phyloP scores from a whole-genome alignment of 2,888 invertebrate genomes.

The Pseudanteris insignis region DNA sequence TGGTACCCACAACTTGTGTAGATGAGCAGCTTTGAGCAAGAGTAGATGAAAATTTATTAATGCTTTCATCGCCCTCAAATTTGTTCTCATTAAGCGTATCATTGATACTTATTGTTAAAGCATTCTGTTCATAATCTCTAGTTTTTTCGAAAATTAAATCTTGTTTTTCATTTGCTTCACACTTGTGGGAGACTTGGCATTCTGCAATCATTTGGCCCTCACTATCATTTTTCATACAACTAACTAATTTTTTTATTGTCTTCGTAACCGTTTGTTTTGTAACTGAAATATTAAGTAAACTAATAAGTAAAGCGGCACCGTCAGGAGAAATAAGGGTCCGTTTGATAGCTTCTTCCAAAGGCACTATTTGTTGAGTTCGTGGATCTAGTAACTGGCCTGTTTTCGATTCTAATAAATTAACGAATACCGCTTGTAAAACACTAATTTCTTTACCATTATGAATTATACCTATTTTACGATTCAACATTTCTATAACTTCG shows the following conservation, averaged over 20 bases:
- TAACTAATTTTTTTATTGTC: slow-evolving; percentile 83
- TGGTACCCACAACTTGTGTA: slow-evolving; percentile 54
- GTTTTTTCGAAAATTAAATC: slow-evolving; percentile 75
- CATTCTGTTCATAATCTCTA: slow-evolving; percentile 71
- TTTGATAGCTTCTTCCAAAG: slow-evolving; percentile 86
- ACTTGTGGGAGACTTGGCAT: slow-evolving; percentile 76
- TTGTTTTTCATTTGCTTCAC: slow-evolving; percentile 72
- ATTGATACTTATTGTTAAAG: slow-evolving; percentile 75
- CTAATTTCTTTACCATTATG: slow-evolving; percentile 80
- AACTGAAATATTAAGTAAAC: slow-evolving; percentile 85
- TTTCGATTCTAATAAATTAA: slow-evolving; percentile 86
- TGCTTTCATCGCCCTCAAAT: neutral
- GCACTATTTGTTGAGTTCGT: slow-evolving; percentile 75
- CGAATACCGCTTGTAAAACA: slow-evolving; percentile 88
- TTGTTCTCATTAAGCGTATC: slow-evolving; percentile 69
- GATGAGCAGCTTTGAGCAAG: slow-evolving; percentile 14
- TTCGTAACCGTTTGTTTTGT: slow-evolving; percentile 88
- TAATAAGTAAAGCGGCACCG: slow-evolving; percentile 79
- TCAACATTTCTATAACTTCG: slow-evolving; percentile 88
- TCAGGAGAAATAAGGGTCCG: slow-evolving; percentile 85
- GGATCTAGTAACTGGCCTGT: slow-evolving; percentile 86
- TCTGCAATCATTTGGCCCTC: slow-evolving; percentile 65
- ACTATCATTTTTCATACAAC: slow-evolving; percentile 77
- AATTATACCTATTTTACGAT: slow-evolving; percentile 82
- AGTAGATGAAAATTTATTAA: neutral